These are phyloP conservation scores for Uromys caudimaculatus DNA, from an alignment of 2,797 vertebrate species.

Conservation along the genomic window DNA sequence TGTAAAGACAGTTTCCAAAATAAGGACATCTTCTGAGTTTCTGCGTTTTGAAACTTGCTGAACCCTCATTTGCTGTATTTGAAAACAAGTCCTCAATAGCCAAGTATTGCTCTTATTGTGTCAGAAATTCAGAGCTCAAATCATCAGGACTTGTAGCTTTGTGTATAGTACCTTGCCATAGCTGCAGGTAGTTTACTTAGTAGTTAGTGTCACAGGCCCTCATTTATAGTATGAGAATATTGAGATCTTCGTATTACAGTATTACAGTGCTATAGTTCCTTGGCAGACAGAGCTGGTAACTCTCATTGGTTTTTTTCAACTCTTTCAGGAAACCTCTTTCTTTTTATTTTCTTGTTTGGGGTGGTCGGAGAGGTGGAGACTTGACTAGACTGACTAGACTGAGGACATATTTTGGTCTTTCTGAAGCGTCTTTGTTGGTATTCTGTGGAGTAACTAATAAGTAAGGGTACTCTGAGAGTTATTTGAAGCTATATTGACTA, in stretches of 20 bases:
- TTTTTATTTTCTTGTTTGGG: not conserved
- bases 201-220: not conserved
- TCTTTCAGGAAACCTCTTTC: not conserved
- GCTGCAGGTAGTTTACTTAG: not conserved
- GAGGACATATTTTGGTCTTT: not conserved
- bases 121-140: not conserved
- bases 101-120: not conserved
- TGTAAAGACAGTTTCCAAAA: not conserved
- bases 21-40: slow-evolving; percentile 4
- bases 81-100: not conserved
- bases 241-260: too few relatives aligned
- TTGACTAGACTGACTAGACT: not conserved
- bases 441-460: not conserved
- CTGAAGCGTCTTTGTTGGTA: not conserved
- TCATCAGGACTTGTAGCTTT: not conserved
- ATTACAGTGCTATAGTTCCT: not conserved
- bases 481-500: not conserved
- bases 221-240: not conserved
- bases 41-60: not conserved
- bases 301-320: not conserved
- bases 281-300: not conserved
- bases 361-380: not conserved
- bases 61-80: not conserved
- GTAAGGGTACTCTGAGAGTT: not conserved
- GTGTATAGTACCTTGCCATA: not conserved